phyloP scores from a whole-genome alignment of 1,140 invertebrate species.

The Cecropterus lyciades region DNA sequence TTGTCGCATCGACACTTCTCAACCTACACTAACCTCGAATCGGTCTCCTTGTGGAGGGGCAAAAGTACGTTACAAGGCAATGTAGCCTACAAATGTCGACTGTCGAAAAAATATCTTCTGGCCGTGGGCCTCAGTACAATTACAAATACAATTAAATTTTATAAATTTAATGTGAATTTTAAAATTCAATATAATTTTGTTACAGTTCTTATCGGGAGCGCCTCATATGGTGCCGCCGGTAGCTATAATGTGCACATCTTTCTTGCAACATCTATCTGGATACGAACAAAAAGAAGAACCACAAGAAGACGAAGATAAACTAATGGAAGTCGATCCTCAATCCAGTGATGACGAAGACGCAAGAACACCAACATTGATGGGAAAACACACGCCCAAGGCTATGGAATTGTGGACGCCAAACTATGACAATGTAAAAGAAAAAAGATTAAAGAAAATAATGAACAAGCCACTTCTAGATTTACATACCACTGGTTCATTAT shows the following conservation, averaged over 20 bases:
- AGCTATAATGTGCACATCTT: conserved; percentile 68
- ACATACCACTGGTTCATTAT: conserved; percentile 48
- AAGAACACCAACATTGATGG: conserved; percentile 40
- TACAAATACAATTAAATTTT: no score
- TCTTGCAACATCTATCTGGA: conserved; percentile 73
- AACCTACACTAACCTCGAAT: no score
- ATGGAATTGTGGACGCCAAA: conserved; percentile 66
- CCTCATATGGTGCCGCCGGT: conserved; percentile 79
- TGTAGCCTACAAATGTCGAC: no score
- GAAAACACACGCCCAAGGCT: conserved; percentile 45
- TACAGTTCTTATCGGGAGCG: conserved; percentile 74
- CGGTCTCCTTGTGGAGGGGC: no score
- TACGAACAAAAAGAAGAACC: conserved; percentile 50
- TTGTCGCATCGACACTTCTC: no score
- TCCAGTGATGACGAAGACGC: conserved; percentile 62
- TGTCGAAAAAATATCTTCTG: no score
- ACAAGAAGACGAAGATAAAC: conserved; percentile 44
- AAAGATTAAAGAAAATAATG: conserved; percentile 67
- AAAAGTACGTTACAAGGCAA: no score
- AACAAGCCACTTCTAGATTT: conserved; percentile 60
- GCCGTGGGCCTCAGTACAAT: no score
- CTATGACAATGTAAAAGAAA: conserved; percentile 69
- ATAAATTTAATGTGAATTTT: background rate
- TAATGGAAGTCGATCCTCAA: conserved; percentile 48
- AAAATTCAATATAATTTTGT: conserved; percentile 39